phyloP scores from a whole-genome alignment of 2,888 invertebrate species.

The Meiosimyza platycephala region DNA sequence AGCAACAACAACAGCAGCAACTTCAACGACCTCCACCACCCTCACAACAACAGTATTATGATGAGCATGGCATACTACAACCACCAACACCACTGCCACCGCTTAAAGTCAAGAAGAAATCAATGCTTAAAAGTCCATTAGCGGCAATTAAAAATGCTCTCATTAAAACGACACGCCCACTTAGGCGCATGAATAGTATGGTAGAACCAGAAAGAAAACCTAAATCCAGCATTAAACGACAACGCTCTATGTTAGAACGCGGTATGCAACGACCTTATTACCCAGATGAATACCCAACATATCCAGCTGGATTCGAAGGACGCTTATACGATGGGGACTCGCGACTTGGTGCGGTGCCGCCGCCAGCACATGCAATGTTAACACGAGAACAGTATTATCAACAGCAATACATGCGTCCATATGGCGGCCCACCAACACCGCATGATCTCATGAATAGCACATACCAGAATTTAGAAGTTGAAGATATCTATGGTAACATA shows the following conservation, averaged over 20 bases:
- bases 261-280: slow-evolving; percentile 64
- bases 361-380: slow-evolving; percentile 40
- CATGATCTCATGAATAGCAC: slow-evolving; percentile 59
- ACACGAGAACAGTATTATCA: slow-evolving; percentile 54
- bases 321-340: slow-evolving; percentile 46
- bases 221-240: slow-evolving; percentile 60
- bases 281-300: slow-evolving; percentile 64
- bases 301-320: slow-evolving; percentile 61
- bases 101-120: slow-evolving; percentile 65
- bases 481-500: slow-evolving; percentile 66
- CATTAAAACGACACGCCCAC: slow-evolving; percentile 63
- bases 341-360: slow-evolving; percentile 44
- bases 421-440: slow-evolving; percentile 24
- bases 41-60: slow-evolving; percentile 55
- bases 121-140: slow-evolving; percentile 64
- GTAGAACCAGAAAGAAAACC: slow-evolving; percentile 63
- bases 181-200: slow-evolving; percentile 67
- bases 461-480: slow-evolving; percentile 64
- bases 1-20: slow-evolving; percentile 40
- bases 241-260: slow-evolving; percentile 66
- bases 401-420: slow-evolving; percentile 44
- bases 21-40: slow-evolving; percentile 38
- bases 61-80: slow-evolving; percentile 53
- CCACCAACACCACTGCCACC: slow-evolving; percentile 59
- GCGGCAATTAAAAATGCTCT: slow-evolving; percentile 65